Evolutionary conservation across 2,888 invertebrate genomes (phyloP), one percentile per base, ranked within the genome.

Genomic region (Odontocerum albicorne): DNA sequence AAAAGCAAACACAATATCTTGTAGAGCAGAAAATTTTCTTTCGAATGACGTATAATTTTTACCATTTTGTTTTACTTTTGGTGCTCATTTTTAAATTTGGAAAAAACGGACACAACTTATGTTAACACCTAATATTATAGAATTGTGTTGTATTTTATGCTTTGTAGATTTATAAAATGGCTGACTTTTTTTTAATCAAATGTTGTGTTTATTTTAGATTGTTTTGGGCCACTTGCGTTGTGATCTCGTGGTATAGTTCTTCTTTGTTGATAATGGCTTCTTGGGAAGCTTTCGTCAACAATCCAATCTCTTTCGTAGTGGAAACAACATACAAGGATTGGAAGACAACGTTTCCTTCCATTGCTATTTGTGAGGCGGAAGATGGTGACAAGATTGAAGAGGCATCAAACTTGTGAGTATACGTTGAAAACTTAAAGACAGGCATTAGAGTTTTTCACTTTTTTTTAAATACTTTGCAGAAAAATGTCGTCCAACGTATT

Each of bases 311-410:
- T 49, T 89, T 90, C 65, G 89, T 88, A 1, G 84, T 86, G 10
- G 90, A 90, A 64, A 88, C 88, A 0, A 85, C 83, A 0, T 90
- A 87, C 66, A 79, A 85, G 21, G 83, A 88, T 62, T 90, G 89
- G 88, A 74, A 86, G 63, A 87, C 88, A 0, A 72, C 84, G 50
- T 89, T 90, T 63, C 89, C 90, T 0, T 79, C 89, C 0, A 72
- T 90, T 22, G 81, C 84, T 1, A 73, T 90, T 8, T 91, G 90
- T 65, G 88, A 88, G 67, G 80, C 77, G 3, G 86, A 87, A 64
- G 88, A 88, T 64, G 76, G 81, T 63, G 77, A 81, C 57, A 79
- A 80, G 7, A 81, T 88, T 53, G 86, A 85, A 62, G 79, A 81
- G 64, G 73, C 83, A 47, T 82, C 87, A 1, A 85, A 86, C 63